These are phyloP conservation scores for Zapus hudsonius DNA, from an alignment of 2,113 vertebrate species.

Conservation along the genomic window DNA sequence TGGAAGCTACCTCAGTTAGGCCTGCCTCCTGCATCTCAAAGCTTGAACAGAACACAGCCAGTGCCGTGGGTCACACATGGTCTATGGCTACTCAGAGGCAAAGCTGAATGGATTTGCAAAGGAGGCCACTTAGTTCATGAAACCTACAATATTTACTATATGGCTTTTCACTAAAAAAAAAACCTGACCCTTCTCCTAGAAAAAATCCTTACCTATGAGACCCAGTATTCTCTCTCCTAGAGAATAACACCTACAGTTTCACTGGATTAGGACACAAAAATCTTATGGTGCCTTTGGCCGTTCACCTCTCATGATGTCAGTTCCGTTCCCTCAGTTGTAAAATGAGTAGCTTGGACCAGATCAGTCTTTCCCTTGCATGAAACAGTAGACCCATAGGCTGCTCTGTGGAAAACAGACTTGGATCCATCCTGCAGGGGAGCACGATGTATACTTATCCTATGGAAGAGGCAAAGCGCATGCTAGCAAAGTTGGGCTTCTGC, in stretches of 20 bases:
- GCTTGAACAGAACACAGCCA: background rate
- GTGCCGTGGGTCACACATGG: background rate
- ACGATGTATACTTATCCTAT: background rate
- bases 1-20: background rate
- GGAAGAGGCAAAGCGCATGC: background rate
- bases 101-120: background rate
- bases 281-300: background rate
- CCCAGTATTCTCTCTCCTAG: background rate
- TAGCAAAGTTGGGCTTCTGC: background rate
- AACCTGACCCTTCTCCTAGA: background rate
- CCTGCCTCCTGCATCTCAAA: background rate
- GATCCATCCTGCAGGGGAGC: background rate
- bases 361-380: conserved; percentile 22
- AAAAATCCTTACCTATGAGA: conserved; percentile 12
- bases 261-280: background rate
- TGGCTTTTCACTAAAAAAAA: background rate
- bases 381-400: background rate
- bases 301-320: conserved; percentile 1
- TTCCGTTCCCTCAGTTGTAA: conserved; percentile 32
- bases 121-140: background rate
- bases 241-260: background rate
- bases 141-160: background rate
- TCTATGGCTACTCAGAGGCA: background rate
- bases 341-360: conserved; percentile 35
- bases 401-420: background rate